Base-by-base conservation (phyloP, 2,797 vertebrate species). In the Prionace glauca region DNA sequence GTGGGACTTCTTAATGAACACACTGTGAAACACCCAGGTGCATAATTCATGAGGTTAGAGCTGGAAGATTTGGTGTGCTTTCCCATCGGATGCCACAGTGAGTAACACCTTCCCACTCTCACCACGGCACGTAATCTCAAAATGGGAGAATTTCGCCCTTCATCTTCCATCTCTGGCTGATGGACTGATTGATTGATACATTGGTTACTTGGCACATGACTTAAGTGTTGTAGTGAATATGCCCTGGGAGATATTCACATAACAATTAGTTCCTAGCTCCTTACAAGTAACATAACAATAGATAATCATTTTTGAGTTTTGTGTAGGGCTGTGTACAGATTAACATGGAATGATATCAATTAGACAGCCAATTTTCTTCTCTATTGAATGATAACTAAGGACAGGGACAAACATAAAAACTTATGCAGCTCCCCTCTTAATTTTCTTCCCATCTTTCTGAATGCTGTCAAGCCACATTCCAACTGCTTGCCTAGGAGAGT, bases 161-260 rank as follows among this genome's bases (percentile, higher is more conserved):
- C 67, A 69, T 69, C 67, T 69, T 69, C 18, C 67, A 22, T 69
- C 16, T 18, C 1, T 69, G 67, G 67, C 67, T 20, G 67, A 14
- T 69, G 67, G 16, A 69, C 3, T 69, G 67, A 69, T 18, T 4
- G 14, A 69, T 2, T 69, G 62, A 16, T 65, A 16, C 62, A 65
- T 14, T 65, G 50, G 67, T 95, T 96, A 87, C 77, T 95, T 90
- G 88, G 69, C 45, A 88, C 67, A 67, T 69, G 60, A 95, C 72
- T 91, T 74, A 36, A 72, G 36, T n/a, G 77, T 14, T 0, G 9
- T 1, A 65, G 62, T 65, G 62, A 65, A 65, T 65, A 65, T 65
- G 62, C 62, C 62, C 62, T 10, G 10, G 9, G 14, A 11, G 14
- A 86, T 10, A 41, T 86, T 69, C 67, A 69, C 67, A 69, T 69